phyloP scores from a whole-genome alignment of 2,888 invertebrate species.

The Nasonia oneida region DNA sequence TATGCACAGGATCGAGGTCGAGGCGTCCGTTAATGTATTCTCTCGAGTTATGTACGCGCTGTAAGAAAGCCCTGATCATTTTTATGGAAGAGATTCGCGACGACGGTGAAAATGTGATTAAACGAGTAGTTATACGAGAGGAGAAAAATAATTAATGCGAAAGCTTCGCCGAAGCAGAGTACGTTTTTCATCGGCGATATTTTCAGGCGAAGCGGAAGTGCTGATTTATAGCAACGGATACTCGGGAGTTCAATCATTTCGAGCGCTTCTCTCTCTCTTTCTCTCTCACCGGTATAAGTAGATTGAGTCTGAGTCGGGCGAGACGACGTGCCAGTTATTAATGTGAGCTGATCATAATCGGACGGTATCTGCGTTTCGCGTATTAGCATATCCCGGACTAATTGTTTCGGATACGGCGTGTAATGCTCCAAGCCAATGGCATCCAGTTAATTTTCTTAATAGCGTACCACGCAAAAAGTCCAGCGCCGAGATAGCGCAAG shows the following conservation, averaged over 20 bases:
- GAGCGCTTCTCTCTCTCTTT: background rate
- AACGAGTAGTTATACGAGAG: background rate
- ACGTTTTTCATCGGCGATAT: background rate
- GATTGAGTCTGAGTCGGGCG: background rate
- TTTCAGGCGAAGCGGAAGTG: background rate
- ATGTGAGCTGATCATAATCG: background rate
- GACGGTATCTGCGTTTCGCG: background rate
- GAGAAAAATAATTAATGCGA: conserved; percentile 11
- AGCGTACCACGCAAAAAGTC: background rate
- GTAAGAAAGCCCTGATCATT: too few species aligned
- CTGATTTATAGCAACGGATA: background rate
- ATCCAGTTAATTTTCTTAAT: conserved; percentile 8
- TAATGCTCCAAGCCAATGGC: background rate
- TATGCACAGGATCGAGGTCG: background rate
- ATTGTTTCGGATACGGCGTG: background rate
- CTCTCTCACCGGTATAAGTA: background rate
- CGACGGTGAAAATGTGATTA: background rate
- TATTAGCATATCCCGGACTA: background rate
- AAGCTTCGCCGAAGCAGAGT: background rate
- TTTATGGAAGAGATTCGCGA: background rate
- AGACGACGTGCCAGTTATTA: background rate
- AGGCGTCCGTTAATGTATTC: too few species aligned
- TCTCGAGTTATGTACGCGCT: too few species aligned
- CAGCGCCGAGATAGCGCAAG: background rate
- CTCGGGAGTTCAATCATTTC: background rate